phyloP scores from a whole-genome alignment of 1,140 invertebrate species.

The Drosophila auraria region DNA sequence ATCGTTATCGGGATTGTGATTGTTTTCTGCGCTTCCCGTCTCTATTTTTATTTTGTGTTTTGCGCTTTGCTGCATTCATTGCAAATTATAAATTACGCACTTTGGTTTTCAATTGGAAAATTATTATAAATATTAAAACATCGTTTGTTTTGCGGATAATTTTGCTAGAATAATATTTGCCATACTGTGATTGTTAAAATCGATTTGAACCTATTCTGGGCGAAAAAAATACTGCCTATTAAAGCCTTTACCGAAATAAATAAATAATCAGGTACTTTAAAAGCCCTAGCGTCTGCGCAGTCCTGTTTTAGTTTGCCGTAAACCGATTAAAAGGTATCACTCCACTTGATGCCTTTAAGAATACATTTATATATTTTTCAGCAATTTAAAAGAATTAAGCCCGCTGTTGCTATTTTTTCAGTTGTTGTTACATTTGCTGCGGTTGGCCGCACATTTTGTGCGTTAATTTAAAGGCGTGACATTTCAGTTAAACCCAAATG shows the following conservation, averaged over 20 bases:
- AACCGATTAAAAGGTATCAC: slow-evolving; percentile 6
- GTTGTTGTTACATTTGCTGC: slow-evolving; percentile 56
- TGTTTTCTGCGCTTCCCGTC: slow-evolving; percentile 2
- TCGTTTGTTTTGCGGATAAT: slow-evolving; percentile 12
- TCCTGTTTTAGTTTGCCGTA: not conserved
- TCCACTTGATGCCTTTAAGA: slow-evolving; percentile 3
- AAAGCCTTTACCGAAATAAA: not conserved
- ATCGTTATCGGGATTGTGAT: slow-evolving; percentile 21
- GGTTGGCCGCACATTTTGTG: slow-evolving; percentile 64
- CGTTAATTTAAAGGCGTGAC: slow-evolving; percentile 72
- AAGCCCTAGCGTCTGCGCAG: too few relatives aligned
- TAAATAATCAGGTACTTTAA: not conserved
- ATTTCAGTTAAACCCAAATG: slow-evolving; percentile 69
- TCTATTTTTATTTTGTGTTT: slow-evolving; percentile 15
- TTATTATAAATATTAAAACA: slow-evolving; percentile 33
- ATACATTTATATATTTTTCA: not conserved
- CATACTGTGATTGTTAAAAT: not conserved
- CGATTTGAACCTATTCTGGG: not conserved
- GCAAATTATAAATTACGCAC: slow-evolving; percentile 48
- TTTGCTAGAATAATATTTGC: not conserved
- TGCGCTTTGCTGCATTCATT: slow-evolving; percentile 30
- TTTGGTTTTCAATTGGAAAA: slow-evolving; percentile 16
- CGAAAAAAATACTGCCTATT: not conserved
- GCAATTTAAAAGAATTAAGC: slow-evolving; percentile 17
- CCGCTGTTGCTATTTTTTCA: slow-evolving; percentile 19